These are phyloP conservation scores for Luscinia megarhynchos DNA, from an alignment of 2,797 vertebrate genomes.

Conservation along the genomic window DNA sequence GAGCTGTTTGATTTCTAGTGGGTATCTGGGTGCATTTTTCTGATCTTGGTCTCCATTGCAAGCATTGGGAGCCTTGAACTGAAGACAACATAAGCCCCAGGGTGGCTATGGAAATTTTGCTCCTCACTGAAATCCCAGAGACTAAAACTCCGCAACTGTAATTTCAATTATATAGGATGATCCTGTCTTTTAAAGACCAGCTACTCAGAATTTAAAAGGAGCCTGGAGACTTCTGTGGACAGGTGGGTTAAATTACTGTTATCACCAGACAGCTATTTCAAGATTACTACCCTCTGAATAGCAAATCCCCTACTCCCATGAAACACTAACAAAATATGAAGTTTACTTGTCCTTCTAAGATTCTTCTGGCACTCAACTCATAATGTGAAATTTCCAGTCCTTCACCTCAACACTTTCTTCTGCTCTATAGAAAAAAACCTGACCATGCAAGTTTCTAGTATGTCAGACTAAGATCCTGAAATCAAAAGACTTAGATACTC, in stretches of 20 bases:
- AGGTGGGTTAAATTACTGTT: constrained; percentile 66
- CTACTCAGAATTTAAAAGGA: constrained; percentile 38
- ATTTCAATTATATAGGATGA: constrained; percentile 56
- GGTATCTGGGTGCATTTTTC: background rate
- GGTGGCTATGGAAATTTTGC: background rate
- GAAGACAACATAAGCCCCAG: background rate
- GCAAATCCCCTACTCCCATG: background rate
- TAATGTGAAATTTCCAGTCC: background rate
- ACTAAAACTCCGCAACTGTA: constrained; percentile 35
- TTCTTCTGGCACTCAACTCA: background rate
- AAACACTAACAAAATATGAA: constrained; percentile 21
- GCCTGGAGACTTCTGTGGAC: constrained; percentile 13
- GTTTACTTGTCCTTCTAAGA: constrained; percentile 5
- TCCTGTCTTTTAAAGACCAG: constrained; percentile 18
- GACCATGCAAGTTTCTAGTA: background rate
- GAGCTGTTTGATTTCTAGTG: background rate
- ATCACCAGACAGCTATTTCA: constrained; percentile 57
- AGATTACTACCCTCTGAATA: constrained; percentile 45
- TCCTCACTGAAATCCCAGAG: background rate
- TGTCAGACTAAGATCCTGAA: background rate
- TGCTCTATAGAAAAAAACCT: background rate
- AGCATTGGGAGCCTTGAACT: background rate
- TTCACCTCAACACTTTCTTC: background rate
- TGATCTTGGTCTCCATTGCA: background rate
- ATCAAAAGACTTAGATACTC: background rate